A percentile compares a stretch with the other conserved stretches of the same genome.
Evolutionary conservation across 2,797 vertebrate genomes (phyloP).

Genomic region (Anolis apletophallus): DNA sequence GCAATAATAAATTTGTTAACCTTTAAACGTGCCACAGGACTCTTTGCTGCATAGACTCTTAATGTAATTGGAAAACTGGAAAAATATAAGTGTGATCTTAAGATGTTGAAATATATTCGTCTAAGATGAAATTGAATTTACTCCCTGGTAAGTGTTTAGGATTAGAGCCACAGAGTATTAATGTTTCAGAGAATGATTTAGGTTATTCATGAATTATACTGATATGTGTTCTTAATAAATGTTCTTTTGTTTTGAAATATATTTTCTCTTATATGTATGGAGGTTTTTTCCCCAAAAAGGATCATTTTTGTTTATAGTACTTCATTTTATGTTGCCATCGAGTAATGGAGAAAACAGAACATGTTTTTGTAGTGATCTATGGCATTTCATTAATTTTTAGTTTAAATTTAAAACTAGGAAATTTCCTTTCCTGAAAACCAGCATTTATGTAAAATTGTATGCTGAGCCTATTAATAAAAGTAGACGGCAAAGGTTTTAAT

Average conservation of each 20-base stretch:
- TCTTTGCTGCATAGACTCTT: not conserved
- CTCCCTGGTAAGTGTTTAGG: not conserved
- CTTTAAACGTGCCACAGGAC: not conserved
- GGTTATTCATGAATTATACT: not conserved
- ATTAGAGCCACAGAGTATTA: not conserved
- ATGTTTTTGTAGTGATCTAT: not conserved
- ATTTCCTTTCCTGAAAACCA: constrained; percentile 23
- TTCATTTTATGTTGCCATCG: constrained; percentile 38
- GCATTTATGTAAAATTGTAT: constrained; percentile 48
- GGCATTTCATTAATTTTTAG: constrained; percentile 44
- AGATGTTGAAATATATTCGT: not conserved
- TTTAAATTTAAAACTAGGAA: constrained; percentile 21
- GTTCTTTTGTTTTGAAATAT: not conserved
- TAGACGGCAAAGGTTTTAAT: constrained; percentile 42
- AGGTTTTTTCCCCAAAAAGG: not conserved
- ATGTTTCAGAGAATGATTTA: not conserved
- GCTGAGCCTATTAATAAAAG: constrained; percentile 64
- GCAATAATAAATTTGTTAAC: not conserved
- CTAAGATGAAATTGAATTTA: not conserved
- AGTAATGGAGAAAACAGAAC: constrained; percentile 38
- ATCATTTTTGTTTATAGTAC: not conserved
- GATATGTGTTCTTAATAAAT: not conserved
- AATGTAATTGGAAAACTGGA: not conserved
- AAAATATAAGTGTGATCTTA: not conserved
- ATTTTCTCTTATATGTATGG: not conserved